phyloP scores from a whole-genome alignment of 2,113 vertebrate species.

The Callospermophilus lateralis region DNA sequence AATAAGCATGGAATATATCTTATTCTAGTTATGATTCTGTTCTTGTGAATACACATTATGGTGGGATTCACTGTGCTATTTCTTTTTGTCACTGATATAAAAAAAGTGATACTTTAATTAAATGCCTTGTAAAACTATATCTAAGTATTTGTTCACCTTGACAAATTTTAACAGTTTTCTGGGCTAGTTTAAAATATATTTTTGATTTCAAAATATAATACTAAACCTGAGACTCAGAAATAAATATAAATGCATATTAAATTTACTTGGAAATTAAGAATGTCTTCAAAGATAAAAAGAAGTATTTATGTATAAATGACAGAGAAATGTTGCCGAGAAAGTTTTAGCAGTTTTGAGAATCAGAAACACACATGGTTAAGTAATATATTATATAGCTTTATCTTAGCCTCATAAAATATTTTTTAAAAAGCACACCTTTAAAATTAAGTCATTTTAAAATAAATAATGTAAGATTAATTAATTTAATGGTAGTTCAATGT shows the following conservation, averaged over 20 bases:
- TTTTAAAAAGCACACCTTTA: background rate
- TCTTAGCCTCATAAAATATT: background rate
- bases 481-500: background rate
- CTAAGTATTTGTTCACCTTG: background rate
- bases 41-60: no score
- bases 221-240: background rate
- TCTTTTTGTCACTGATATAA: background rate
- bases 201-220: background rate
- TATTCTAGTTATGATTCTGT: no score
- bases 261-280: constrained; percentile 4
- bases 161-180: background rate
- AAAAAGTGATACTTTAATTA: constrained; percentile 4
- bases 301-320: background rate
- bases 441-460: constrained; percentile 16
- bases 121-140: background rate
- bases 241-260: background rate
- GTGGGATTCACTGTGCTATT: no score
- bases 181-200: background rate
- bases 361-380: constrained; percentile 54
- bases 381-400: background rate
- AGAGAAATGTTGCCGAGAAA: constrained; percentile 35
- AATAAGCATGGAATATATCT: no score
- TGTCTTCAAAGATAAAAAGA: constrained; percentile 18
- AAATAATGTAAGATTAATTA: background rate
- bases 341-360: constrained; percentile 25